phyloP scores from a whole-genome alignment of 2,888 invertebrate species.

The Vesta saturnalis region DNA sequence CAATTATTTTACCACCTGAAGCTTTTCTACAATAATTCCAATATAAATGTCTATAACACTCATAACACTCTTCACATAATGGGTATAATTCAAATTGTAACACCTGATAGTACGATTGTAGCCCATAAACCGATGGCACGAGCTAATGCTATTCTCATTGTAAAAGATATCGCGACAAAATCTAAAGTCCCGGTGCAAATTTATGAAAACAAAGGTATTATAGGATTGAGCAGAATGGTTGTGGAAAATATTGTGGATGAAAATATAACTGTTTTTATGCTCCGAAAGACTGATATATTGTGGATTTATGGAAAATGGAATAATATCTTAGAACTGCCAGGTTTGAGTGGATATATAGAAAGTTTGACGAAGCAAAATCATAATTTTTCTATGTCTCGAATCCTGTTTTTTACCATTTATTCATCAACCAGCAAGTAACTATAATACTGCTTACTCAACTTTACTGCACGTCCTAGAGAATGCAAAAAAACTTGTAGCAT shows the following conservation, averaged over 20 bases:
- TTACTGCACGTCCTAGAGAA: background rate
- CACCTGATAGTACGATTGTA: background rate
- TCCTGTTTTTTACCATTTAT: background rate
- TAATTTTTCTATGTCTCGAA: too few relatives aligned
- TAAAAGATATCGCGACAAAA: background rate
- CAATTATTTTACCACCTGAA: background rate
- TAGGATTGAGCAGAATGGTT: too few relatives aligned
- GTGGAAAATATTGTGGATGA: too few relatives aligned
- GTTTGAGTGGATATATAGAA: background rate
- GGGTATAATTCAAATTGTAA: too few relatives aligned
- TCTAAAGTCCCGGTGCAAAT: too few relatives aligned
- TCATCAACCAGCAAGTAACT: too few relatives aligned
- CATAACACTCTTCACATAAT: background rate
- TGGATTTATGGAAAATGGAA: too few relatives aligned
- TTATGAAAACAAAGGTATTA: too few relatives aligned
- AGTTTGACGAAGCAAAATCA: background rate
- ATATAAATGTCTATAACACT: background rate
- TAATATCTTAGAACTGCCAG: too few relatives aligned
- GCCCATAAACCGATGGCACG: background rate
- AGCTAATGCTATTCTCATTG: too few relatives aligned
- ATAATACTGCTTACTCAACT: background rate
- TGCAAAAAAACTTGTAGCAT: background rate
- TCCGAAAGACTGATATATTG: too few relatives aligned
- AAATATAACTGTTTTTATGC: too few relatives aligned
- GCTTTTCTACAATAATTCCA: background rate